Evolutionary conservation across 2,888 invertebrate species (phyloP).

Genomic region (Emesis furor): DNA sequence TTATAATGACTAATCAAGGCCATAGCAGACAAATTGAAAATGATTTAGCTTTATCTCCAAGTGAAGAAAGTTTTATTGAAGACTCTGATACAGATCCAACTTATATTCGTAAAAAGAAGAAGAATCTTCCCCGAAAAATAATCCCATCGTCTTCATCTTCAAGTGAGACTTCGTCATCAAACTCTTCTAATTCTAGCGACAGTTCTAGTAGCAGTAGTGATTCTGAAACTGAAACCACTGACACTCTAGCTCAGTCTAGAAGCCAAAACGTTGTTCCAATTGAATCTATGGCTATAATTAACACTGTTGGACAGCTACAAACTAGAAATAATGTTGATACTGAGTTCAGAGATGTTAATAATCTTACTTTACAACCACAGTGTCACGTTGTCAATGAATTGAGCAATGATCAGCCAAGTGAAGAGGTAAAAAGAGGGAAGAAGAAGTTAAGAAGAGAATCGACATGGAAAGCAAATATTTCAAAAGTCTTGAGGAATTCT

Average conservation of each 20-base stretch:
- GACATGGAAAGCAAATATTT: too few relatives aligned
- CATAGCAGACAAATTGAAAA: neutral
- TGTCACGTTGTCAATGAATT: too few relatives aligned
- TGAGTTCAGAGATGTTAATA: constrained; percentile 6
- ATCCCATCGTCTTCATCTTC: constrained; percentile 8
- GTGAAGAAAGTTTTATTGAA: constrained; percentile 9
- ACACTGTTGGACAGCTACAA: constrained; percentile 1
- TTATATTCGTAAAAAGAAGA: constrained; percentile 10
- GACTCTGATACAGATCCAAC: constrained; percentile 6
- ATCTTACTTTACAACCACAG: too few relatives aligned
- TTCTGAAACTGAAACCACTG: constrained; percentile 14
- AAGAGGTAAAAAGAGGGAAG: too few relatives aligned
- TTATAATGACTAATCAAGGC: constrained; percentile 1
- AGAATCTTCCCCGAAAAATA: constrained; percentile 14
- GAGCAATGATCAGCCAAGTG: too few relatives aligned
- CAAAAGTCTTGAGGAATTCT: constrained; percentile 18
- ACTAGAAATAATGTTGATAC: neutral
- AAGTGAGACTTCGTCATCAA: constrained; percentile 14
- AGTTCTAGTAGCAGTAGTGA: constrained; percentile 7
- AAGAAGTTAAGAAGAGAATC: too few relatives aligned
- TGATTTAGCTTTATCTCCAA: neutral
- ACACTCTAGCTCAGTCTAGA: constrained; percentile 8
- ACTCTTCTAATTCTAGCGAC: constrained; percentile 2
- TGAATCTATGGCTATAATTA: neutral
- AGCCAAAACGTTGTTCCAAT: constrained; percentile 1